phyloP scores from a whole-genome alignment of 2,797 vertebrate genomes.

The Mastacembelus armatus region DNA sequence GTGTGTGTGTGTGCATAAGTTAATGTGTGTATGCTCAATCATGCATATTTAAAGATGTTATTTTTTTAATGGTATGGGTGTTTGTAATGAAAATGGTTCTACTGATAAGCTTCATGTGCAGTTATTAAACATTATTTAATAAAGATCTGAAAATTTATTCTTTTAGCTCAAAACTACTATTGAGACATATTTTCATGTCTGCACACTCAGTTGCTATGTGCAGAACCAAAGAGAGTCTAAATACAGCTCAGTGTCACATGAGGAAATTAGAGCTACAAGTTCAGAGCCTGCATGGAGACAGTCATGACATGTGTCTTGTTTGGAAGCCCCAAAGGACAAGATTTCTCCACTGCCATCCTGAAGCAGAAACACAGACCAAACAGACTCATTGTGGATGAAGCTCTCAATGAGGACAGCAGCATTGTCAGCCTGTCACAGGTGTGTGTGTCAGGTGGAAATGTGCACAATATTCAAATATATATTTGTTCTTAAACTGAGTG shows the following conservation, averaged over 20 bases:
- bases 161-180: no score
- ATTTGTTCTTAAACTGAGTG: constrained; percentile 1
- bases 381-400: constrained; percentile 84
- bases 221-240: constrained; percentile 57
- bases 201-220: constrained; percentile 46
- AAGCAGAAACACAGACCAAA: constrained; percentile 85
- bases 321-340: constrained; percentile 79
- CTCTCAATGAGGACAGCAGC: constrained; percentile 85
- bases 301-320: constrained; percentile 54
- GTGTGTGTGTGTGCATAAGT: no score
- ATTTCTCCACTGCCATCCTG: constrained; percentile 85
- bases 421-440: constrained; percentile 84
- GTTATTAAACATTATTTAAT: background rate
- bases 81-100: background rate
- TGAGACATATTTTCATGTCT: no score
- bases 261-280: constrained; percentile 71
- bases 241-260: constrained; percentile 74
- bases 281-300: constrained; percentile 32
- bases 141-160: background rate
- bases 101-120: background rate
- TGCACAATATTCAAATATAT: background rate
- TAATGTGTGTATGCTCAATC: background rate
- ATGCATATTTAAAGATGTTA: background rate
- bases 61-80: background rate
- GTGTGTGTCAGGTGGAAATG: constrained; percentile 2